Percentiles rank a stretch among this genome's conserved stretches.
Conservation (phyloP, 2,113 vertebrate species). For the Rostratula benghalensis region DNA sequence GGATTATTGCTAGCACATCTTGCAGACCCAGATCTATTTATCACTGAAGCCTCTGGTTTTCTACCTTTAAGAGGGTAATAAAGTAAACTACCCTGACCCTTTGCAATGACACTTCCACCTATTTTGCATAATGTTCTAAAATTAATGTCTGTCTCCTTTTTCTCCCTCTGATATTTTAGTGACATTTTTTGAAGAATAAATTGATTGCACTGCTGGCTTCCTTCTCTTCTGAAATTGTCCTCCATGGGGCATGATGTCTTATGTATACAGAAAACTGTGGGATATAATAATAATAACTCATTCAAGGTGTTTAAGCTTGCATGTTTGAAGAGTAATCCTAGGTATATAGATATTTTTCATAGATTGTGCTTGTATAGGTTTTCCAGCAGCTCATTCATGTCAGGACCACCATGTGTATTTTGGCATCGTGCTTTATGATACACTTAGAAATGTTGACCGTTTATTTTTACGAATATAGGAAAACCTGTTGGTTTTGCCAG, state of each 20-base stretch:
- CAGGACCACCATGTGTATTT: neutral
- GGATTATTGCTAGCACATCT: neutral
- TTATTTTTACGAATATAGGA: neutral
- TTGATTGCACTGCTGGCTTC: neutral
- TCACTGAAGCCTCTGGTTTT: neutral
- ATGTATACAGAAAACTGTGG: neutral
- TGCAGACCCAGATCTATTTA: neutral
- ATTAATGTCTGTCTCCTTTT: neutral
- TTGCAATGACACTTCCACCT: neutral
- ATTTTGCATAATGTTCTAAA: conserved; percentile 5
- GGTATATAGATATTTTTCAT: neutral
- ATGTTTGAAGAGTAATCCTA: neutral
- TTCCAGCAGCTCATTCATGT: neutral
- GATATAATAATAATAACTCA: neutral
- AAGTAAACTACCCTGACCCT: neutral
- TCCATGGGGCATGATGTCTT: neutral
- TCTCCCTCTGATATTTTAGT: conserved; percentile 2
- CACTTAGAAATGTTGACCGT: neutral
- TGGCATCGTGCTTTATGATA: neutral
- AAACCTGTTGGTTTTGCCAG: neutral
- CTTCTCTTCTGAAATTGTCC: neutral
- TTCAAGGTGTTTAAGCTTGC: neutral
- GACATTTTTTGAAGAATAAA: conserved; percentile 31
- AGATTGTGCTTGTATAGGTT: neutral
- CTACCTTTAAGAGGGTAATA: neutral